A percentile compares a stretch with the other conserved stretches of the same genome.
Conservation (phyloP, 2,113 vertebrate genomes). For the Arvicanthis niloticus region DNA sequence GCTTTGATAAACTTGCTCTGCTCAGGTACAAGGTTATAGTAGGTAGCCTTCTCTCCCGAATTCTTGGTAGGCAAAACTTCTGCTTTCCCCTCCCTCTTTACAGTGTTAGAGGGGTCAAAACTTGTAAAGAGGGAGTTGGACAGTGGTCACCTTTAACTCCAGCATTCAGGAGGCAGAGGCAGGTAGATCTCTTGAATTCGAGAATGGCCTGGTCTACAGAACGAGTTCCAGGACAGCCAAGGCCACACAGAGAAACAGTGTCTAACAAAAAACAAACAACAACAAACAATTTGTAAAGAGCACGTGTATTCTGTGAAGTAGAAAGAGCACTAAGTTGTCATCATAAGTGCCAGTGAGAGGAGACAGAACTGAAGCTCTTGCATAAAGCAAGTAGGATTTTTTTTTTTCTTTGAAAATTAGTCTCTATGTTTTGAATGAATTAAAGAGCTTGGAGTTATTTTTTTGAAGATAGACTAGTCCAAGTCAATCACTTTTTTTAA, state of each 20-base stretch:
- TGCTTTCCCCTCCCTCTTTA: neutral
- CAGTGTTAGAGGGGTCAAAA: neutral
- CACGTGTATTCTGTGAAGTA: neutral
- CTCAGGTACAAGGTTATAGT: neutral
- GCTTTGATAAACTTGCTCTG: conserved; percentile 26
- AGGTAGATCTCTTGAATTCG: too few species aligned
- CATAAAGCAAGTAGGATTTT: neutral
- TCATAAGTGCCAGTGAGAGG: neutral
- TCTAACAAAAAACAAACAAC: neutral
- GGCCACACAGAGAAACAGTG: neutral
- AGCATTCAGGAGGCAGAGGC: too few species aligned
- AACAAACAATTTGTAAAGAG: neutral
- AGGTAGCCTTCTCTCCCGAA: conserved; percentile 44
- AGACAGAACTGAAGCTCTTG: conserved; percentile 16
- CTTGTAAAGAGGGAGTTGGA: neutral
- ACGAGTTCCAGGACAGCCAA: too few species aligned
- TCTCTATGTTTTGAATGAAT: conserved; percentile 59
- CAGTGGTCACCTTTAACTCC: too few species aligned
- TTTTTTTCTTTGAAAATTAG: neutral
- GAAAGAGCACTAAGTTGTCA: neutral
- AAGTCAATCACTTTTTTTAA: conserved; percentile 24
- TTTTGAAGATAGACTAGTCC: conserved; percentile 42
- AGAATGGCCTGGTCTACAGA: too few species aligned
- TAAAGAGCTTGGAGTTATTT: conserved; percentile 19
- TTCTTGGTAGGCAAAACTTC: conserved; percentile 41